Conservation (phyloP, 2,113 vertebrate species). For the Redunca redunca region DNA sequence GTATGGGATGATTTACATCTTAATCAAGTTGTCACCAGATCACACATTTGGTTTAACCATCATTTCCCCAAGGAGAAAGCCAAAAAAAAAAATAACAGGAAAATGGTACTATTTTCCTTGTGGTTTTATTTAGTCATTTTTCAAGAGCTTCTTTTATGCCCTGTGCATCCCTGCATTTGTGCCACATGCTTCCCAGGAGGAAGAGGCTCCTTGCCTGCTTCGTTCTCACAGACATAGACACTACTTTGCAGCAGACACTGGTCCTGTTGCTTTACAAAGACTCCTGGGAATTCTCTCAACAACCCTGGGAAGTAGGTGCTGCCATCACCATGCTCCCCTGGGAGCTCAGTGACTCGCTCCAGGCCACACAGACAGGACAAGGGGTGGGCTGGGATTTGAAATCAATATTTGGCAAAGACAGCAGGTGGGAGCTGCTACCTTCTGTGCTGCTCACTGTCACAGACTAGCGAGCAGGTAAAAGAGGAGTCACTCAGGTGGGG, state of each 20-base stretch:
- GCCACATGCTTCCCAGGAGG: background rate
- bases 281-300: background rate
- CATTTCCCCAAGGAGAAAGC: background rate
- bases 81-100: background rate
- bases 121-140: background rate
- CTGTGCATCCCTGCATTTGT: accelerated
- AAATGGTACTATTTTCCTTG: background rate
- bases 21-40: background rate
- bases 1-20: background rate
- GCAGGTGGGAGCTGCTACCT: accelerated
- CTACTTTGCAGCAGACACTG: background rate
- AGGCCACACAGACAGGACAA: background rate
- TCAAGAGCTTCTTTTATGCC: background rate
- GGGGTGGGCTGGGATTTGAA: background rate
- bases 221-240: background rate
- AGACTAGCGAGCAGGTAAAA: background rate
- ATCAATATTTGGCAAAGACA: background rate
- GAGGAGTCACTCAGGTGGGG: background rate
- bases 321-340: background rate
- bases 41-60: background rate
- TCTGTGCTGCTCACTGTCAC: background rate
- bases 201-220: background rate
- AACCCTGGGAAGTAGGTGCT: background rate
- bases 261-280: background rate
- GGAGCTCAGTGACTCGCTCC: background rate